Evolutionary conservation across 2,113 vertebrate genomes (phyloP).

Genomic region (Trinectes maculatus): DNA sequence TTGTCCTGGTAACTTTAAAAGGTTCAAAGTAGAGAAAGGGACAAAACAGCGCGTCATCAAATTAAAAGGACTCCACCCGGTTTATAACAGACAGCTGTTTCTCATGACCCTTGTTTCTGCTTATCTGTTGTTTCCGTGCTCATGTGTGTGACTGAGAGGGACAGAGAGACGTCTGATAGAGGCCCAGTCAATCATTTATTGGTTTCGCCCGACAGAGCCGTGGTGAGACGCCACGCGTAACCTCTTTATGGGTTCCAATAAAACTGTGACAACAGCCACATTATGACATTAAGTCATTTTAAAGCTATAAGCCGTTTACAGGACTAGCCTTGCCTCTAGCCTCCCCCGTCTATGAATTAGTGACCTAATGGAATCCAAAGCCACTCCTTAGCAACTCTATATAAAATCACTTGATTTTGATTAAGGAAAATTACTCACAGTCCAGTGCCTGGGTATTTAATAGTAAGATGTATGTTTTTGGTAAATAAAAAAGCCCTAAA

Average conservation of each 20-base stretch:
- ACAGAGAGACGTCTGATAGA: slow-evolving; percentile 61
- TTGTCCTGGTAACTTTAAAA: neutral
- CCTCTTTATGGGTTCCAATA: slow-evolving; percentile 76
- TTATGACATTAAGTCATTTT: slow-evolving; percentile 69
- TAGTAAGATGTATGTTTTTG: slow-evolving; percentile 1
- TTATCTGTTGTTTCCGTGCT: slow-evolving; percentile 51
- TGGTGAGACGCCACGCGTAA: slow-evolving; percentile 64
- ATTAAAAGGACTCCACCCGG: slow-evolving; percentile 48
- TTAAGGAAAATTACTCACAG: too few relatives aligned
- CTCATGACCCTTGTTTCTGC: slow-evolving; percentile 67
- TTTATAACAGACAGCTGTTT: slow-evolving; percentile 66
- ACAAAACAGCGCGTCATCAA: slow-evolving; percentile 42
- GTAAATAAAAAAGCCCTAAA: neutral
- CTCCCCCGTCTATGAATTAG: neutral
- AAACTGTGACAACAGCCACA: slow-evolving; percentile 68
- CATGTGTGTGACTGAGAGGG: neutral
- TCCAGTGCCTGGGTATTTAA: neutral
- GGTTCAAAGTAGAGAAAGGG: neutral
- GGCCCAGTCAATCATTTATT: slow-evolving; percentile 81
- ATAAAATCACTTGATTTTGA: neutral
- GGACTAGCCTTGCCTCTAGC: slow-evolving; percentile 17
- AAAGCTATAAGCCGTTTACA: slow-evolving; percentile 41
- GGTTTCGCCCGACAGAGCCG: slow-evolving; percentile 48
- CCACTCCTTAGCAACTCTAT: neutral
- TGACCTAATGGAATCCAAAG: slow-evolving; percentile 20